Evolutionary conservation across 2,113 vertebrate species (phyloP).

Genomic region (Lepus europaeus): DNA sequence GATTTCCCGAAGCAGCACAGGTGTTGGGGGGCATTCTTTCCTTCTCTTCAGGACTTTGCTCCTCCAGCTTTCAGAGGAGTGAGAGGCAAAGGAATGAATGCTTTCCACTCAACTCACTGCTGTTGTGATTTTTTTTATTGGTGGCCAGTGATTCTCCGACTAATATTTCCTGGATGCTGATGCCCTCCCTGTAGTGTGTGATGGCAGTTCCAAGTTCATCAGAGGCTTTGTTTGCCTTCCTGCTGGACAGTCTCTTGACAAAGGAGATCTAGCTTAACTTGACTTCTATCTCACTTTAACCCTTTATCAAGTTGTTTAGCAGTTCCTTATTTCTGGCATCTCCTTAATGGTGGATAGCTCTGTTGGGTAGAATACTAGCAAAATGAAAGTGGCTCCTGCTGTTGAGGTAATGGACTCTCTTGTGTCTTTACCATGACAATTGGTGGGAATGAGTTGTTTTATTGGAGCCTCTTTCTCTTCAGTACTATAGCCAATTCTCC

Average conservation of each 20-base stretch:
- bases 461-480: neutral
- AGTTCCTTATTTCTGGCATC: neutral
- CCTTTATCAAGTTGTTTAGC: neutral
- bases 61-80: neutral
- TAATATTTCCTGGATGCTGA: rapidly evolving
- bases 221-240: neutral
- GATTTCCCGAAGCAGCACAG: neutral
- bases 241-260: neutral
- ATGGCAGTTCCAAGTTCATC: neutral
- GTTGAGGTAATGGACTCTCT: neutral
- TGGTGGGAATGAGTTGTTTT: neutral
- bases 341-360: neutral
- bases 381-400: neutral
- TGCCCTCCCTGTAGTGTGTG: neutral
- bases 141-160: neutral
- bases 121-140: neutral
- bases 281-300: neutral
- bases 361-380: neutral
- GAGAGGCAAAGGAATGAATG: neutral
- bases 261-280: neutral
- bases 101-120: neutral
- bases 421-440: neutral
- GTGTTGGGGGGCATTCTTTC: neutral
- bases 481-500: neutral
- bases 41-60: neutral